Conservation (phyloP, 2,113 vertebrate genomes). For the Scolopax mira region DNA sequence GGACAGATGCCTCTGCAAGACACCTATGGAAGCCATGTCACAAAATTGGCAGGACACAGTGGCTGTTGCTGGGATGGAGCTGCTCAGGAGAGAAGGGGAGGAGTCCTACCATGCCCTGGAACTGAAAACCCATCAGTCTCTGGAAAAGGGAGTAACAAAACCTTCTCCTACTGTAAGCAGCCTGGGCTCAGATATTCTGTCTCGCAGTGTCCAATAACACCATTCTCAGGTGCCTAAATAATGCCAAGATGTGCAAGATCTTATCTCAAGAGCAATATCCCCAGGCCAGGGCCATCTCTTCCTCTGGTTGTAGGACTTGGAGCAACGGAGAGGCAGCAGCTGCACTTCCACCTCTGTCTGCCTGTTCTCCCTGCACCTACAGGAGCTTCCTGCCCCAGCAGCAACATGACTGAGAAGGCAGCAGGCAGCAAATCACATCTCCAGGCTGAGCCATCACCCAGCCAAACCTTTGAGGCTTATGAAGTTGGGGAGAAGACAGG, state of each 20-base stretch:
- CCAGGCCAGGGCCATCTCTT: background rate
- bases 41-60: background rate
- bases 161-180: background rate
- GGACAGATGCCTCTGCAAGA: background rate
- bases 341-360: background rate
- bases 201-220: background rate
- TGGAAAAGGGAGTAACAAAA: background rate
- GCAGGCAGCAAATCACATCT: background rate
- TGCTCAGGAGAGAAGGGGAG: background rate
- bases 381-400: background rate
- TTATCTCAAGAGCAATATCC: background rate
- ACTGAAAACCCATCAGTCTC: background rate
- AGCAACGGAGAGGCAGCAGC: background rate
- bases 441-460: background rate
- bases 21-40: rapidly evolving
- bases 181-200: background rate
- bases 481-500: background rate
- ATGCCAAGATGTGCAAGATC: background rate
- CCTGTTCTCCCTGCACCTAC: rapidly evolving
- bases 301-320: background rate
- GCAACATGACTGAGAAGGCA: rapidly evolving
- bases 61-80: background rate
- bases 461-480: background rate
- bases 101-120: too few relatives aligned
- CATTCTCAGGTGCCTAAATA: background rate